phyloP scores from a whole-genome alignment of 1,140 invertebrate species.

The Cydia amplana region DNA sequence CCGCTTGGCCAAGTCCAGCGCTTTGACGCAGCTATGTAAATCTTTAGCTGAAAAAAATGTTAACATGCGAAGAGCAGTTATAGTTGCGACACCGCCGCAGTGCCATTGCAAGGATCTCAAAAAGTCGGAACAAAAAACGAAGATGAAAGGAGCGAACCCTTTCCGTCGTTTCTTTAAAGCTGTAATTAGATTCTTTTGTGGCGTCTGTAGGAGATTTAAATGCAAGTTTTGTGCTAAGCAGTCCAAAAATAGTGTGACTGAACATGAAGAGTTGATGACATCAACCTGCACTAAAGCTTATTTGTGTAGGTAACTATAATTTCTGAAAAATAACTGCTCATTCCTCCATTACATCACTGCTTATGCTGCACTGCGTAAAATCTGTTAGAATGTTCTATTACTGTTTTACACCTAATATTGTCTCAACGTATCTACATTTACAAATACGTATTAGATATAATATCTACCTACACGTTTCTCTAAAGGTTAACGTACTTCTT shows the following conservation, averaged over 20 bases:
- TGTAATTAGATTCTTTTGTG: constrained; percentile 46
- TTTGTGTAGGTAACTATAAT: constrained; percentile 23
- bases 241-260: constrained; percentile 22
- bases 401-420: background rate
- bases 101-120: constrained; percentile 63
- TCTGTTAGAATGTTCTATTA: background rate
- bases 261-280: constrained; percentile 36
- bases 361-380: background rate
- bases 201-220: constrained; percentile 50
- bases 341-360: no score
- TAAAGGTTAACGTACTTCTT: constrained; percentile 1
- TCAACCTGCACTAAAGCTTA: background rate
- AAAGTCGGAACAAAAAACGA: constrained; percentile 41
- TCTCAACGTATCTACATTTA: background rate
- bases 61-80: constrained; percentile 43
- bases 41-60: constrained; percentile 47
- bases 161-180: constrained; percentile 49
- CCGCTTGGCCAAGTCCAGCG: constrained; percentile 51
- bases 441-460: background rate
- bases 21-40: constrained; percentile 58
- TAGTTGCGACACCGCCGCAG: constrained; percentile 54
- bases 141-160: constrained; percentile 40
- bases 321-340: background rate
- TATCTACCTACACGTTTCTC: background rate
- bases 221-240: constrained; percentile 31